Conservation (phyloP, 2,113 vertebrate genomes). For the Dromiciops gliroides region DNA sequence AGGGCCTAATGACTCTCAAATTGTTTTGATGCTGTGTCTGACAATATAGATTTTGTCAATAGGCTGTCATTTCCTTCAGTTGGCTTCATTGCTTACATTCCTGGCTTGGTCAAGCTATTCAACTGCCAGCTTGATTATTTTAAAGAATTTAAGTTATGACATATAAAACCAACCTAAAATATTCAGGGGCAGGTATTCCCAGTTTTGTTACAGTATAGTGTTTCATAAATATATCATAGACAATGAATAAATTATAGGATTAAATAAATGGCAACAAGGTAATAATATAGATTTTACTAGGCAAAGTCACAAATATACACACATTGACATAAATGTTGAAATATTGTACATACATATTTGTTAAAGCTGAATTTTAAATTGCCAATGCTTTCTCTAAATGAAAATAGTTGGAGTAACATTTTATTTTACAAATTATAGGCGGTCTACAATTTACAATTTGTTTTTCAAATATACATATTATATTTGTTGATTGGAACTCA, state of each 20-base stretch:
- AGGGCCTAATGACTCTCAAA: conserved; percentile 46
- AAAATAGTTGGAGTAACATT: neutral
- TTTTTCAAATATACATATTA: conserved; percentile 5
- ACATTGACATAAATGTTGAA: neutral
- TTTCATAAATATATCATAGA: conserved; percentile 25
- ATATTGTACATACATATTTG: neutral
- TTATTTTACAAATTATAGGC: neutral
- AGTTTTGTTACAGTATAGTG: conserved; percentile 1
- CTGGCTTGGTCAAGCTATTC: neutral
- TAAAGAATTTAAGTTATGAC: conserved; percentile 20
- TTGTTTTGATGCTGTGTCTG: conserved; percentile 30
- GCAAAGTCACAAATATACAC: neutral
- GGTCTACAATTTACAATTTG: neutral
- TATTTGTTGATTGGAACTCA: conserved; percentile 7
- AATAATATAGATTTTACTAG: neutral
- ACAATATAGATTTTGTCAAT: conserved; percentile 28
- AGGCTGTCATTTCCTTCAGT: conserved; percentile 63
- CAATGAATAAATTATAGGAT: conserved; percentile 21
- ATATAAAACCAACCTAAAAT: neutral
- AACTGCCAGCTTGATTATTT: conserved; percentile 5
- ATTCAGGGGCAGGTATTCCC: conserved; percentile 20
- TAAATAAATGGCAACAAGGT: conserved; percentile 5
- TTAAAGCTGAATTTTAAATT: conserved; percentile 6
- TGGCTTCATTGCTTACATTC: conserved; percentile 41
- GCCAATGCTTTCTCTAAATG: neutral